Evolutionary conservation across 2,797 vertebrate genomes (phyloP).

Genomic region (Cynopterus sphinx): DNA sequence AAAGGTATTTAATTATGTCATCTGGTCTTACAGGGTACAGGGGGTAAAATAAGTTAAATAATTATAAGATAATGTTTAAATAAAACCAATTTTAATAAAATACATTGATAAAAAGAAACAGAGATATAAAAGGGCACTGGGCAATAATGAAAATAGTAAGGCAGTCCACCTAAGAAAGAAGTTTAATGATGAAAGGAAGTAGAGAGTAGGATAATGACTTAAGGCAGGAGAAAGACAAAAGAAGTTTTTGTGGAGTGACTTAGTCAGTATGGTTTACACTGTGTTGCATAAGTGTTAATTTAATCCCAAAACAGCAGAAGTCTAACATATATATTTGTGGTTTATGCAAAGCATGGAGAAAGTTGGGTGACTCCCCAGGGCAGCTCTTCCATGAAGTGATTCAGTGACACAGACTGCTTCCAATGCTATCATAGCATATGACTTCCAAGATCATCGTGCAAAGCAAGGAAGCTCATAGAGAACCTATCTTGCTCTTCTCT

Average conservation of each 20-base stretch:
- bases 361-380: neutral
- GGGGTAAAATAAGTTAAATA: neutral
- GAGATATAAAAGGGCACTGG: neutral
- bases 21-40: neutral
- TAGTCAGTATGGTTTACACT: neutral
- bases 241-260: neutral
- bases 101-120: neutral
- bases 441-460: neutral
- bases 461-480: accelerated
- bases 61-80: neutral
- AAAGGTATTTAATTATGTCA: neutral
- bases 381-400: neutral
- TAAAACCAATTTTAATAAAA: neutral
- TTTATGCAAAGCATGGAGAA: neutral
- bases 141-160: neutral
- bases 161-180: neutral
- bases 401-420: accelerated
- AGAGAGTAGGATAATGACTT: too few species aligned
- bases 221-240: neutral
- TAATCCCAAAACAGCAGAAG: neutral
- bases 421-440: neutral
- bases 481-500: neutral
- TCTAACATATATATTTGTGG: neutral
- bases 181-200: neutral
- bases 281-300: neutral